phyloP scores from a whole-genome alignment of 2,888 invertebrate genomes.

The Amphimallon solstitiale region DNA sequence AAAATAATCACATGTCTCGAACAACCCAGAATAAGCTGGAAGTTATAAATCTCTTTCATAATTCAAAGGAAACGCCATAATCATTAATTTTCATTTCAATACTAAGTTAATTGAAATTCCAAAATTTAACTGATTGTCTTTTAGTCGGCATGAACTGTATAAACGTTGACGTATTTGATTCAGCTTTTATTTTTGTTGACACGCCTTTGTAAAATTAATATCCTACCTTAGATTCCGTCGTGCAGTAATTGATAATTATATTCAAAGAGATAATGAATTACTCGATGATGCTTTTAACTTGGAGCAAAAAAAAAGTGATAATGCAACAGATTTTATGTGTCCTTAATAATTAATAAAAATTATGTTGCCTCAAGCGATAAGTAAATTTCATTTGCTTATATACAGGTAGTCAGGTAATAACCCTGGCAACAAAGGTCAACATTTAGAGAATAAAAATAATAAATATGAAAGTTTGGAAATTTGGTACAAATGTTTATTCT shows the following conservation, averaged over 20 bases:
- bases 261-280: constrained; percentile 38
- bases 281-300: neutral
- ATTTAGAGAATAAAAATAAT: too few relatives aligned
- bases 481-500: too few relatives aligned
- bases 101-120: constrained; percentile 54
- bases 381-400: too few relatives aligned
- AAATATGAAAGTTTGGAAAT: too few relatives aligned
- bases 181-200: constrained; percentile 46
- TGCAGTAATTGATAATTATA: constrained; percentile 44
- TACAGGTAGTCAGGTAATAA: too few relatives aligned
- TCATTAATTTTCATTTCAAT: constrained; percentile 55
- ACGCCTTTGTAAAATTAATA: constrained; percentile 43
- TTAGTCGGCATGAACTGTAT: constrained; percentile 45
- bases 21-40: neutral
- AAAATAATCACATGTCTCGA: too few relatives aligned
- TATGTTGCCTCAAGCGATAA: too few relatives aligned
- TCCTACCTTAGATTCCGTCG: constrained; percentile 39
- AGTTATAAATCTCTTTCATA: constrained; percentile 40
- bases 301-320: neutral
- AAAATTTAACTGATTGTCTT: constrained; percentile 50
- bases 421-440: too few relatives aligned
- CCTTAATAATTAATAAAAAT: too few relatives aligned
- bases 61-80: constrained; percentile 39
- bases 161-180: constrained; percentile 43
- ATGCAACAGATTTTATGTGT: neutral